Evolutionary conservation across 2,888 invertebrate genomes (phyloP).

Genomic region (Chromoteleia sp.): DNA sequence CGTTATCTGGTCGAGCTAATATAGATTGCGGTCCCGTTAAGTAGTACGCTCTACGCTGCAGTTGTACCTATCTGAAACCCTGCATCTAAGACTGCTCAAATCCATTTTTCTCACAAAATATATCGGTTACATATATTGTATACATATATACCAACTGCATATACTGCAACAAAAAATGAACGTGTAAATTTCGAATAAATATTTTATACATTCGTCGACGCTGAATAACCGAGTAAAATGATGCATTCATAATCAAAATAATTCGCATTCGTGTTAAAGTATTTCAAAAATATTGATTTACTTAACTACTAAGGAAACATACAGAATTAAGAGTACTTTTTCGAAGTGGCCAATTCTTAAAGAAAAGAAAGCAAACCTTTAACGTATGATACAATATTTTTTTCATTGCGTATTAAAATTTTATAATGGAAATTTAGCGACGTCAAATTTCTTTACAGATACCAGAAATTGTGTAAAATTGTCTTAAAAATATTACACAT

Average conservation of each 20-base stretch:
- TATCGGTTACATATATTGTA: not conserved
- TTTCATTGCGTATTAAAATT: not conserved
- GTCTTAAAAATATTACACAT: not conserved
- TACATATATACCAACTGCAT: not conserved
- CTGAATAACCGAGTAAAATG: not conserved
- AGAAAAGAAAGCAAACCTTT: not conserved
- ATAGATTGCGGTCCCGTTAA: slow-evolving; percentile 39
- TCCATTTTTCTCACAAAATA: slow-evolving; percentile 21
- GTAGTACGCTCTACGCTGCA: slow-evolving; percentile 46
- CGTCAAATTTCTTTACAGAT: not conserved
- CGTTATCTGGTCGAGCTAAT: slow-evolving; percentile 26
- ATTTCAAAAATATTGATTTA: slow-evolving; percentile 43
- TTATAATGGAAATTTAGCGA: not conserved
- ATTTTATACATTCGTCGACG: not conserved
- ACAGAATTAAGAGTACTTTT: slow-evolving; percentile 29
- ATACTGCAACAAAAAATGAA: slow-evolving; percentile 4
- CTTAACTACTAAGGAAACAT: slow-evolving; percentile 45
- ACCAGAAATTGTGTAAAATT: not conserved
- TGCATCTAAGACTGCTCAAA: slow-evolving; percentile 37
- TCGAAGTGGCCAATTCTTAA: slow-evolving; percentile 25
- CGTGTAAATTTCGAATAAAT: not conserved
- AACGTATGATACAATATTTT: not conserved
- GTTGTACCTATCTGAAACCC: slow-evolving; percentile 34
- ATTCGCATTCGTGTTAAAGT: slow-evolving; percentile 12
- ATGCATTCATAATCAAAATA: not conserved